phyloP scores from a whole-genome alignment of 2,797 vertebrate species.

The Rhinatrema bivittatum region DNA sequence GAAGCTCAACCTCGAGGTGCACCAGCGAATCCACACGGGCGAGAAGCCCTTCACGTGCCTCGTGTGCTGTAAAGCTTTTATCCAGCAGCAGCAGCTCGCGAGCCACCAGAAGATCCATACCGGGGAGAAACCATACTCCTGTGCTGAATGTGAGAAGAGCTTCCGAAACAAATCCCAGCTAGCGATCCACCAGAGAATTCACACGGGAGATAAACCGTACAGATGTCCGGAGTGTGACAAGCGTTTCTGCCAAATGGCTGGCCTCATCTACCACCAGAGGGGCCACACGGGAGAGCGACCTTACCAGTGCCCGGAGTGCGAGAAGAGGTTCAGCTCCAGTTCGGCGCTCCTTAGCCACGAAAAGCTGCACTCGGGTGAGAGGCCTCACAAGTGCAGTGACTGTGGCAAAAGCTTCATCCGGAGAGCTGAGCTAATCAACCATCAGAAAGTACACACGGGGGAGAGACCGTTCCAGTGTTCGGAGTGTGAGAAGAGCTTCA shows the following conservation, averaged over 20 bases:
- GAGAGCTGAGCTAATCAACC: slow-evolving; percentile 1
- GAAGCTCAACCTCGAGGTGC: slow-evolving; percentile 8
- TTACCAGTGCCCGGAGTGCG: not conserved
- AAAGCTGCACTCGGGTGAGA: slow-evolving; percentile 1
- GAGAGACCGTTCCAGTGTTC: slow-evolving; percentile 4
- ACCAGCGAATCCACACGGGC: not conserved
- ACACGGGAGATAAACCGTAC: not conserved
- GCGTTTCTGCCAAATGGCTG: slow-evolving; percentile 3
- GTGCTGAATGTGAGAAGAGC: not conserved
- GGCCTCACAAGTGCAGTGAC: slow-evolving; percentile 4
- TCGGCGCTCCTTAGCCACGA: not conserved
- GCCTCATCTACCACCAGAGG: not conserved
- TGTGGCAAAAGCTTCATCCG: slow-evolving; percentile 6
- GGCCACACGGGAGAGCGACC: slow-evolving; percentile 3
- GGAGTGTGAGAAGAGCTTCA: slow-evolving; percentile 8
- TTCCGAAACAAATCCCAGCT: slow-evolving; percentile 4
- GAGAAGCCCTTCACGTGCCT: not conserved
- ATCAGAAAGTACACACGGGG: not conserved
- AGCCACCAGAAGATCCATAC: not conserved
- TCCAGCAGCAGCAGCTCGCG: not conserved
- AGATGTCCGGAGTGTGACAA: slow-evolving; percentile 2
- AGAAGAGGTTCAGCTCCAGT: not conserved
- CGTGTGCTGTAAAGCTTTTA: not conserved
- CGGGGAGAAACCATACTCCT: not conserved
- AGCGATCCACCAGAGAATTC: slow-evolving; percentile 1